A percentile compares a stretch with the other conserved stretches of the same genome.
Evolutionary conservation across 2,797 vertebrate genomes (phyloP).

Genomic region (Xerus rutilus): DNA sequence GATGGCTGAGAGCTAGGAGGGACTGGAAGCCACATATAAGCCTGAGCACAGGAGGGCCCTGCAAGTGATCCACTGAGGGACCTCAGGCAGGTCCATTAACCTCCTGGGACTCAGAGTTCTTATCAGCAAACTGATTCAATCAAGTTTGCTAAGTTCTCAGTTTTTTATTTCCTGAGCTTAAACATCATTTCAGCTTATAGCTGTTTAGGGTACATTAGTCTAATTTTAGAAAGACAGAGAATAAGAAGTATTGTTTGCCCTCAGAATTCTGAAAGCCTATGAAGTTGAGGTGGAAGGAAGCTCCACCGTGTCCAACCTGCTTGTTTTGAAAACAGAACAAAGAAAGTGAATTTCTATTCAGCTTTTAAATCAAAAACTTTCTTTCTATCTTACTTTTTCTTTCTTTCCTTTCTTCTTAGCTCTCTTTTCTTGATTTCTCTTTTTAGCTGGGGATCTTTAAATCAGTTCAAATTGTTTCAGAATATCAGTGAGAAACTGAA

Average conservation of each 20-base stretch:
- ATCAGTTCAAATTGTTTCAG: neutral
- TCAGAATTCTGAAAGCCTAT: neutral
- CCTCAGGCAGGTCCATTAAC: neutral
- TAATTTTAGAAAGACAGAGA: neutral
- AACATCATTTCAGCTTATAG: conserved; percentile 10
- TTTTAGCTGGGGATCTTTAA: conserved; percentile 11
- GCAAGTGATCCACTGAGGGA: neutral
- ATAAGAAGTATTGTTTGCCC: neutral
- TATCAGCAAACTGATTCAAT: neutral
- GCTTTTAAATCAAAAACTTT: neutral
- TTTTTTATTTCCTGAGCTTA: neutral
- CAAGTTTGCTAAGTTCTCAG: neutral
- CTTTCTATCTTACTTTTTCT: neutral
- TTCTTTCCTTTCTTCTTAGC: neutral
- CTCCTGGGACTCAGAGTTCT: neutral
- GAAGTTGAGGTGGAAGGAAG: neutral
- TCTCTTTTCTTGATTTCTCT: neutral
- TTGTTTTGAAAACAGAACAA: conserved; percentile 38
- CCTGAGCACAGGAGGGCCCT: fast-evolving
- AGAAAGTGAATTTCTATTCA: conserved; percentile 2
- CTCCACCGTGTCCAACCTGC: neutral
- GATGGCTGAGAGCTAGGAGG: neutral
- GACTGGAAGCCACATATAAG: fast-evolving
- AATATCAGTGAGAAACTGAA: conserved; percentile 30
- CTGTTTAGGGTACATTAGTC: neutral